Conservation (phyloP, 1,140 invertebrate species). For the Palaemon carinicauda region DNA sequence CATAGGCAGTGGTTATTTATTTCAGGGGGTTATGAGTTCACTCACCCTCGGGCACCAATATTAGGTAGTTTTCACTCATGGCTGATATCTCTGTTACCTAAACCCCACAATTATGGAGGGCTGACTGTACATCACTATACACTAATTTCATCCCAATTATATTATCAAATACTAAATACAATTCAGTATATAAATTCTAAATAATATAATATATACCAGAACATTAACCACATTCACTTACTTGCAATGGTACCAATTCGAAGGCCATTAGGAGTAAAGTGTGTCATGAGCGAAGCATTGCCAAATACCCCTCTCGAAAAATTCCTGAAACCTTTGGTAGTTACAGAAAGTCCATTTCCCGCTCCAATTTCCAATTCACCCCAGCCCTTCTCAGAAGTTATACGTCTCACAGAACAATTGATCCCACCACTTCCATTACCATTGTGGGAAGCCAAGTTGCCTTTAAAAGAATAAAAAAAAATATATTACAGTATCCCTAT, state of each 20-base stretch:
- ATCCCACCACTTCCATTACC: constrained; percentile 82
- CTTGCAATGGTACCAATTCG: constrained; percentile 57
- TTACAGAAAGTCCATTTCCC: constrained; percentile 49
- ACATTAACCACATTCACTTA: constrained; percentile 10
- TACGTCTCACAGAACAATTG: constrained; percentile 76
- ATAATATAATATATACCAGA: not conserved
- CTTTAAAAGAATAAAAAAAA: constrained; percentile 51
- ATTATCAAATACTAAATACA: not conserved
- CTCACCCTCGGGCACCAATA: no score
- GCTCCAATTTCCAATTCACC: constrained; percentile 75
- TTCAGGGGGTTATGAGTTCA: no score
- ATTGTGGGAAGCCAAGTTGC: constrained; percentile 83
- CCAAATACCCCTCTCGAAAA: constrained; percentile 51
- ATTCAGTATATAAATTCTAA: no score
- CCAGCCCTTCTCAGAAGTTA: constrained; percentile 85
- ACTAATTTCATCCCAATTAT: not conserved
- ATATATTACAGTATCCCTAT: not conserved
- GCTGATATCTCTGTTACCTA: no score
- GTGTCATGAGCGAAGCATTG: constrained; percentile 33
- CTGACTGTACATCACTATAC: no score
- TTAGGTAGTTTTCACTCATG: no score
- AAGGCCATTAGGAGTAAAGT: constrained; percentile 44
- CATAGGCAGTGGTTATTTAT: no score
- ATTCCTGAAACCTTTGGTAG: constrained; percentile 51
- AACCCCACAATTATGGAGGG: no score